phyloP scores from a whole-genome alignment of 1,140 invertebrate genomes.

The Hylyphantes graminicola region DNA sequence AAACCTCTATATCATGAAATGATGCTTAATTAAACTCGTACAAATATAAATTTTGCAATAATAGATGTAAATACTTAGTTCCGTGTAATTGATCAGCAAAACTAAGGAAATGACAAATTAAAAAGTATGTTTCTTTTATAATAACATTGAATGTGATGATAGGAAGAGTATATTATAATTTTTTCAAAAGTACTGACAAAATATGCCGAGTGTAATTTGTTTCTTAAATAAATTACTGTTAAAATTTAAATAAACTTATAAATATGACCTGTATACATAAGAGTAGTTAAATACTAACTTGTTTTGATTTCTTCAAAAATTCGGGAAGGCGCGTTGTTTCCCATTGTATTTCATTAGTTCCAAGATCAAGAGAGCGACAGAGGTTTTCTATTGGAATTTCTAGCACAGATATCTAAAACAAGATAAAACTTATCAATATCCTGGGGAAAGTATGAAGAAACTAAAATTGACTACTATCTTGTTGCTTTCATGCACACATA shows the following conservation, averaged over 20 bases:
- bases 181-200: background rate
- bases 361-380: background rate
- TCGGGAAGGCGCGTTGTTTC: conserved; percentile 8
- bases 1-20: no score
- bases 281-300: background rate
- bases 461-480: no score
- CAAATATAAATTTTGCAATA: no score
- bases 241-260: background rate
- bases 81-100: no score
- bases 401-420: conserved; percentile 13
- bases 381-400: conserved; percentile 16
- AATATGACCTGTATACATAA: background rate
- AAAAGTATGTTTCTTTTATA: no score
- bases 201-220: background rate
- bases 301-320: conserved; percentile 29
- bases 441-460: no score
- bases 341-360: conserved; percentile 27
- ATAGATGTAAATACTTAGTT: no score
- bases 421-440: background rate
- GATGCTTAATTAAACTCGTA: no score
- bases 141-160: no score
- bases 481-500: no score
- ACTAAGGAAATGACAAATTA: no score
- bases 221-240: background rate
- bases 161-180: background rate